phyloP scores from a whole-genome alignment of 2,888 invertebrate species.

The Lasius fuliginosus region DNA sequence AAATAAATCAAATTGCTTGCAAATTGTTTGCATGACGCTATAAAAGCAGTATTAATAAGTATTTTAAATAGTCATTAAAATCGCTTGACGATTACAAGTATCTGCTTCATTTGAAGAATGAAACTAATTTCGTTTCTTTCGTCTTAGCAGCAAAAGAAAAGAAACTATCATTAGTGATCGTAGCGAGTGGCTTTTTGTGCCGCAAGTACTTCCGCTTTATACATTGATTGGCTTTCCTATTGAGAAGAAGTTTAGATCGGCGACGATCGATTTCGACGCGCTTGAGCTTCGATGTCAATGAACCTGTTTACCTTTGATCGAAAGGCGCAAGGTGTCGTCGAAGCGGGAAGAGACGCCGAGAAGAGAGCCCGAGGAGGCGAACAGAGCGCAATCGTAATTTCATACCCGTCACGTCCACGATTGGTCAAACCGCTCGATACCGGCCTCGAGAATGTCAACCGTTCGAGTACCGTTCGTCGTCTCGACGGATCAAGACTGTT shows the following conservation, averaged over 20 bases:
- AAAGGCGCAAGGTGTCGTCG: slow-evolving; percentile 55
- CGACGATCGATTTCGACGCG: slow-evolving; percentile 30
- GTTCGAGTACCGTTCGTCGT: slow-evolving; percentile 79
- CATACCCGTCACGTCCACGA: slow-evolving; percentile 76
- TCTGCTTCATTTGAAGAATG: background rate
- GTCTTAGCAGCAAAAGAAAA: background rate
- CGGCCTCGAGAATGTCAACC: slow-evolving; percentile 80
- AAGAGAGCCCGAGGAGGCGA: slow-evolving; percentile 53
- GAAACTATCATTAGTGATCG: background rate
- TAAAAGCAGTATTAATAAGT: background rate
- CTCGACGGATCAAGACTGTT: slow-evolving; percentile 69
- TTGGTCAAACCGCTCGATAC: slow-evolving; percentile 77
- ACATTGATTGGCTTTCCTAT: slow-evolving; percentile 8
- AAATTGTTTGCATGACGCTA: background rate
- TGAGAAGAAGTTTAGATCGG: background rate
- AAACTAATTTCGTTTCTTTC: slow-evolving; percentile 4
- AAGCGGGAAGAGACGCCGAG: slow-evolving; percentile 23
- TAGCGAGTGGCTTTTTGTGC: background rate
- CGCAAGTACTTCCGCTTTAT: slow-evolving; percentile 1
- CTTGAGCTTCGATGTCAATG: slow-evolving; percentile 64
- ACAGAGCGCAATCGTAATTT: slow-evolving; percentile 72
- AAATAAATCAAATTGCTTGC: background rate
- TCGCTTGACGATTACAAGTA: background rate
- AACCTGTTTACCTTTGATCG: slow-evolving; percentile 65
- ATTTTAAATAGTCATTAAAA: slow-evolving; percentile 8